Evolutionary conservation across 2,888 invertebrate species (phyloP), one percentile per base, ranked within the genome.

Genomic region (Xestia c-nigrum): DNA sequence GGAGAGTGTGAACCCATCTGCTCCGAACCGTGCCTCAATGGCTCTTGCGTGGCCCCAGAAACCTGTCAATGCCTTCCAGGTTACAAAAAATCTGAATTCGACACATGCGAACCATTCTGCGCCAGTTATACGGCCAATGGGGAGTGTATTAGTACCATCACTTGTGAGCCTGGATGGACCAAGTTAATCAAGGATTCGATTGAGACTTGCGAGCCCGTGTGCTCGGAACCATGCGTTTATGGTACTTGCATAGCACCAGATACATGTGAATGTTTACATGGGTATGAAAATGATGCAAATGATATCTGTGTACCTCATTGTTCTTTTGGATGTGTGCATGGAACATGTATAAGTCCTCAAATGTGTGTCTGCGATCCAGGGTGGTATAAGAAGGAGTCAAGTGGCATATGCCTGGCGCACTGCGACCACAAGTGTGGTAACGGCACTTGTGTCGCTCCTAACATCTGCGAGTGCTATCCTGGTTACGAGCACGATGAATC

Each of bases 201-300:
- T 55, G 86, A 83, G 74, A 74, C 50, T 5, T 93, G 93, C 71
- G 64, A 76, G 47, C 93, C 93, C 3, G 65, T 82, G 84, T 77
- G 87, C 47, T 83, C 70, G n/a, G 43, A 72, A 31, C 67, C 74
- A 40, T 87, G 87, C 65, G 43, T 80, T 1, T 90, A 93, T 69
- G 90, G 90, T 6, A 78, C 52, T 21, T 94, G 94, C 50, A 55
- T 89, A 3, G 89, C 85, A n/a, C 86, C 90, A 50, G 83, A 90
- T 71, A 66, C 72, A 3, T 92, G 92, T 71, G 67, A 83, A 63
- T 92, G 91, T 81, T 47, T 83, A 40, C 7, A 74, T 9, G 91
- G 90, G 0, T 92, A 84, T 68, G 68, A 74, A 47, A 85, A 74
- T n/a, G 47, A 61, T 0, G 12, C 21, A 14, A 43, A 71, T 16